These are phyloP conservation scores for Erythrolamprus reginae DNA, from an alignment of 2,113 vertebrate species.

Conservation along the genomic window DNA sequence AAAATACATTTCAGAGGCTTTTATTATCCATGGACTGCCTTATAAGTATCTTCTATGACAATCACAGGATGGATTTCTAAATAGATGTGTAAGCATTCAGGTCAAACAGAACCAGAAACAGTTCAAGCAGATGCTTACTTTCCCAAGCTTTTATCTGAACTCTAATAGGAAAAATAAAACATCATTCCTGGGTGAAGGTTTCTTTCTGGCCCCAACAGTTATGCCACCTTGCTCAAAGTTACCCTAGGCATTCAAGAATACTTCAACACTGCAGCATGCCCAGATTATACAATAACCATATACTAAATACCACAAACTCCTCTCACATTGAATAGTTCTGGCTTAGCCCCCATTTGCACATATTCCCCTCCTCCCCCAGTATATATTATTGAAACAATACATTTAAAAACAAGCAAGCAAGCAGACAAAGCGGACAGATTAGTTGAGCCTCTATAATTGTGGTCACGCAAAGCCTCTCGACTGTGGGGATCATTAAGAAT, in stretches of 20 bases:
- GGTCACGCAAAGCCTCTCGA: conserved; percentile 57
- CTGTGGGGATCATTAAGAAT: conserved; percentile 48
- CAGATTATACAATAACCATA: conserved; percentile 68
- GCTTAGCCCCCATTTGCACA: conserved; percentile 57
- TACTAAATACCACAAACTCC: conserved; percentile 66
- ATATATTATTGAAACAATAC: conserved; percentile 54
- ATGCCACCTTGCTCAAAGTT: conserved; percentile 63
- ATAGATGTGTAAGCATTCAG: not conserved
- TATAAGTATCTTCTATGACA: not conserved
- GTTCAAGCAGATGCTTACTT: not conserved
- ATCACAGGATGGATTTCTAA: not conserved
- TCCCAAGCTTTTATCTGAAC: conserved; percentile 26
- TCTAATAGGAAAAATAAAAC: conserved; percentile 35
- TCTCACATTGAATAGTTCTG: conserved; percentile 61
- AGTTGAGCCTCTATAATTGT: conserved; percentile 75
- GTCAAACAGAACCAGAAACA: not conserved
- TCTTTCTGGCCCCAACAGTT: conserved; percentile 49
- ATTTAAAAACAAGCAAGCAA: conserved; percentile 13
- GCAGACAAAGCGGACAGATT: conserved; percentile 48
- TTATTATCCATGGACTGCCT: not conserved
- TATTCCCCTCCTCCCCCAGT: conserved; percentile 33
- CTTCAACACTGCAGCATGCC: conserved; percentile 60
- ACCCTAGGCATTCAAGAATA: conserved; percentile 64
- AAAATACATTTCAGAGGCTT: conserved; percentile 32
- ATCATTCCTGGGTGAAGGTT: conserved; percentile 43